These are phyloP conservation scores for Corticium candelabrum DNA, from an alignment of 37 sponge, comb jelly and placozoan genomes.

Conservation along the genomic window DNA sequence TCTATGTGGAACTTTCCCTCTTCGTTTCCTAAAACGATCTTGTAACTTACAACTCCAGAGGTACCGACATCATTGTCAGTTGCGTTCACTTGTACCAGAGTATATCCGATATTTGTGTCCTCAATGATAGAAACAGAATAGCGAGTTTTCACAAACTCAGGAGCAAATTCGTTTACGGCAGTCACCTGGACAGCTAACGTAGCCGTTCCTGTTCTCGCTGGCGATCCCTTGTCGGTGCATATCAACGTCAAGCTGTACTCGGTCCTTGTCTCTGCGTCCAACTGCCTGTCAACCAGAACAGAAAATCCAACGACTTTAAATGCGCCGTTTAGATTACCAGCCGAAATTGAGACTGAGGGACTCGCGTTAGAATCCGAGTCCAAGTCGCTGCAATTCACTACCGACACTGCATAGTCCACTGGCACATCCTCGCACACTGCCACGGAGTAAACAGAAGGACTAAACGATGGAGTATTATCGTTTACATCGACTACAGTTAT, in stretches of 20 bases:
- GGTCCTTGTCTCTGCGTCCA: neutral
- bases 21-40: slow-evolving; percentile 5
- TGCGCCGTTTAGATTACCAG: neutral
- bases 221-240: slow-evolving; percentile 48
- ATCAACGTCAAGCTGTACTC: slow-evolving; percentile 20
- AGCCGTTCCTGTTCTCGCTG: slow-evolving; percentile 15
- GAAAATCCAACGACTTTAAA: neutral
- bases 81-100: slow-evolving; percentile 19
- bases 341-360: neutral
- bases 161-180: slow-evolving; percentile 14
- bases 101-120: neutral
- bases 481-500: neutral
- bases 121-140: slow-evolving; percentile 29
- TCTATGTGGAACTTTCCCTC: neutral
- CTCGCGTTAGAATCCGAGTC: neutral
- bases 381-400: neutral
- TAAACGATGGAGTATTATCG: neutral
- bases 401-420: neutral
- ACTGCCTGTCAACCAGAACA: neutral
- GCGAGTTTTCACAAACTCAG: slow-evolving; percentile 10
- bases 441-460: neutral
- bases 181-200: slow-evolving; percentile 1
- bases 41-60: slow-evolving; percentile 26
- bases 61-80: slow-evolving; percentile 23
- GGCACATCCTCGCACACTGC: neutral